These are phyloP conservation scores for Blastobasis adustella DNA, from an alignment of 2,888 invertebrate species.

Conservation along the genomic window DNA sequence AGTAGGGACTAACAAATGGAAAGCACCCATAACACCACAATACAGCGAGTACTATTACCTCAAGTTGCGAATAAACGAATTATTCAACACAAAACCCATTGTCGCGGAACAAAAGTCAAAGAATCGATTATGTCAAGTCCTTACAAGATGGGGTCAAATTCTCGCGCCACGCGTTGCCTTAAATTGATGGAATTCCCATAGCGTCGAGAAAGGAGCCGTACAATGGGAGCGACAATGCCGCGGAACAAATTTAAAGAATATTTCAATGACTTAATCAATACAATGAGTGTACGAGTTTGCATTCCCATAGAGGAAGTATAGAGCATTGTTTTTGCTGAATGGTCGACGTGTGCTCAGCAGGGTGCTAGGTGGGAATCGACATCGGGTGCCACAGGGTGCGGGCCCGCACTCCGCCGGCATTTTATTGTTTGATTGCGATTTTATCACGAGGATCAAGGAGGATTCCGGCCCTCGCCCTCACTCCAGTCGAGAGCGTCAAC, in stretches of 20 bases:
- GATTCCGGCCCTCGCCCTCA: conserved; percentile 46
- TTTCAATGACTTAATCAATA: conserved; percentile 72
- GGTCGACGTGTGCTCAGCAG: conserved; percentile 40
- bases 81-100: conserved; percentile 56
- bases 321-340: conserved; percentile 60
- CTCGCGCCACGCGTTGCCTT: conserved; percentile 52
- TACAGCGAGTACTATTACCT: conserved; percentile 46
- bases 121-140: conserved; percentile 41
- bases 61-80: conserved; percentile 43
- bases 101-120: conserved; percentile 39
- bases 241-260: conserved; percentile 53
- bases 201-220: conserved; percentile 54
- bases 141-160: conserved; percentile 46
- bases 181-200: conserved; percentile 71
- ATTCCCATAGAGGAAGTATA: conserved; percentile 68
- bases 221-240: conserved; percentile 44
- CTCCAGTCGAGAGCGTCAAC: conserved; percentile 26
- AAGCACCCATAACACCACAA: conserved; percentile 34
- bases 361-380: conserved; percentile 58
- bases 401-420: conserved; percentile 45
- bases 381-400: conserved; percentile 54
- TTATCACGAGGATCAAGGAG: conserved; percentile 59
- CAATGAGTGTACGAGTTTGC: conserved; percentile 49
- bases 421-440: conserved; percentile 69
- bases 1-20: not conserved